A percentile compares a stretch with the other conserved stretches of the same genome.
Evolutionary conservation across 2,797 vertebrate genomes (phyloP).

Genomic region (Gouania willdenowi): DNA sequence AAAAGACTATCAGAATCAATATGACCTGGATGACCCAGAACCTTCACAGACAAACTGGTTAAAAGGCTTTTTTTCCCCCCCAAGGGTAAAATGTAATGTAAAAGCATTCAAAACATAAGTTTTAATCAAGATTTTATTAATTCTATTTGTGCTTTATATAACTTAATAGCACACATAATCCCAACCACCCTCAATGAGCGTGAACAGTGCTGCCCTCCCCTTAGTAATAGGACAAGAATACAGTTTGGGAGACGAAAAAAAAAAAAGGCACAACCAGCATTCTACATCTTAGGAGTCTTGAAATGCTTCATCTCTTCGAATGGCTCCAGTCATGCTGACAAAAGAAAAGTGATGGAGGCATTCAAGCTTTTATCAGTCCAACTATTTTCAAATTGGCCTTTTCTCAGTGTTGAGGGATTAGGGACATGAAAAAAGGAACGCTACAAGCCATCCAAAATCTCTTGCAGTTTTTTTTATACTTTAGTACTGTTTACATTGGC

Average conservation of each 20-base stretch:
- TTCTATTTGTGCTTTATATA: slow-evolving; percentile 77
- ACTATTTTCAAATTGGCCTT: slow-evolving; percentile 32
- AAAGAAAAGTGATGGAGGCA: slow-evolving; percentile 20
- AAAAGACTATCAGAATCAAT: too few relatives aligned
- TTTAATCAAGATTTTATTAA: slow-evolving; percentile 73
- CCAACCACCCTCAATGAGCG: slow-evolving; percentile 68
- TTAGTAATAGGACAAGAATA: slow-evolving; percentile 50
- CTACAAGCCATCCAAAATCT: slow-evolving; percentile 44
- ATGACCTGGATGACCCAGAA: too few relatives aligned
- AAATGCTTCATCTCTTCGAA: slow-evolving; percentile 41
- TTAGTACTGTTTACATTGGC: slow-evolving; percentile 47
- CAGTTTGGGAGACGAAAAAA: slow-evolving; percentile 30
- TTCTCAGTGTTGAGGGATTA: slow-evolving; percentile 31
- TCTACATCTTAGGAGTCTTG: slow-evolving; percentile 50
- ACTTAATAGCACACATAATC: slow-evolving; percentile 76
- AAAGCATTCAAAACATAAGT: slow-evolving; percentile 25
- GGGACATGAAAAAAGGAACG: slow-evolving; percentile 44
- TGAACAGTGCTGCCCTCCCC: slow-evolving; percentile 63
- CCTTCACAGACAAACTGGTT: too few relatives aligned
- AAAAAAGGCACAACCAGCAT: slow-evolving; percentile 74
- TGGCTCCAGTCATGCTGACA: slow-evolving; percentile 29
- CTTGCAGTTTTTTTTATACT: slow-evolving; percentile 29
- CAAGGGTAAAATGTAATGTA: slow-evolving; percentile 1
- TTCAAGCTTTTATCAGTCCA: slow-evolving; percentile 21
- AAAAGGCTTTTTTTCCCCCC: too few relatives aligned